A percentile compares a stretch with the other conserved stretches of the same genome.
Evolutionary conservation across 2,797 vertebrate species (phyloP).

Genomic region (Sebastes goodei): DNA sequence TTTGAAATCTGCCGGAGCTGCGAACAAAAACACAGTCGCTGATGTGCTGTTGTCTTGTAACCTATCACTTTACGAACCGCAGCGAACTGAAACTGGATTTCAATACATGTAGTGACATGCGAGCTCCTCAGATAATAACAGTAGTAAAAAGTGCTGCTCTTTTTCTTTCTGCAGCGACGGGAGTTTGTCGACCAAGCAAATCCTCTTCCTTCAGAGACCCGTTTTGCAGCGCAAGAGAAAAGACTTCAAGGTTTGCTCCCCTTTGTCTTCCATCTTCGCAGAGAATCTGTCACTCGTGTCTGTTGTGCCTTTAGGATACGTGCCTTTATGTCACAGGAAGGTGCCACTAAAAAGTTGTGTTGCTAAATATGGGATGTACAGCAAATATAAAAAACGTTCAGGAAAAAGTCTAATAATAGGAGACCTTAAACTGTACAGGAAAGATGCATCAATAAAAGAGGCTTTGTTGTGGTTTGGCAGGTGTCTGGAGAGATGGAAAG

Average conservation of each 20-base stretch:
- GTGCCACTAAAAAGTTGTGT: slow-evolving; percentile 52
- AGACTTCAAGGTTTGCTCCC: slow-evolving; percentile 90
- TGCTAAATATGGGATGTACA: slow-evolving; percentile 76
- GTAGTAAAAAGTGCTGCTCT: slow-evolving; percentile 45
- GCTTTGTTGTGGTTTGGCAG: slow-evolving; percentile 77
- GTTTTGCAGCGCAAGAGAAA: slow-evolving; percentile 93
- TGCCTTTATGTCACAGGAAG: slow-evolving; percentile 59
- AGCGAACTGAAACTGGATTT: slow-evolving; percentile 26
- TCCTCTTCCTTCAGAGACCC: slow-evolving; percentile 97
- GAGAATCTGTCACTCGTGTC: slow-evolving; percentile 58
- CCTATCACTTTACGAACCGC: slow-evolving; percentile 55
- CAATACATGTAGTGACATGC: background rate
- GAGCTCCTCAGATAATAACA: slow-evolving; percentile 23
- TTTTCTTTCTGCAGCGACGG: slow-evolving; percentile 88
- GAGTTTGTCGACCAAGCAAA: slow-evolving; percentile 95
- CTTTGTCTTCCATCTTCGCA: slow-evolving; percentile 27
- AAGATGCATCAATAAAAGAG: slow-evolving; percentile 60
- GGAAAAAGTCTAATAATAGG: slow-evolving; percentile 73
- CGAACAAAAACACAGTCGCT: slow-evolving; percentile 30
- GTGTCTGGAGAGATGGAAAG: slow-evolving; percentile 68
- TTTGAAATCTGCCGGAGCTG: slow-evolving; percentile 54
- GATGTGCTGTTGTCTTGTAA: slow-evolving; percentile 47
- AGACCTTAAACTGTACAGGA: slow-evolving; percentile 64
- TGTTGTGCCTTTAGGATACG: slow-evolving; percentile 52
- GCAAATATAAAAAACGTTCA: slow-evolving; percentile 49